Percentiles rank a stretch among this genome's conserved stretches.
Evolutionary conservation across 2,888 invertebrate species (phyloP).

Genomic region (Acanthosepion pharaonis): DNA sequence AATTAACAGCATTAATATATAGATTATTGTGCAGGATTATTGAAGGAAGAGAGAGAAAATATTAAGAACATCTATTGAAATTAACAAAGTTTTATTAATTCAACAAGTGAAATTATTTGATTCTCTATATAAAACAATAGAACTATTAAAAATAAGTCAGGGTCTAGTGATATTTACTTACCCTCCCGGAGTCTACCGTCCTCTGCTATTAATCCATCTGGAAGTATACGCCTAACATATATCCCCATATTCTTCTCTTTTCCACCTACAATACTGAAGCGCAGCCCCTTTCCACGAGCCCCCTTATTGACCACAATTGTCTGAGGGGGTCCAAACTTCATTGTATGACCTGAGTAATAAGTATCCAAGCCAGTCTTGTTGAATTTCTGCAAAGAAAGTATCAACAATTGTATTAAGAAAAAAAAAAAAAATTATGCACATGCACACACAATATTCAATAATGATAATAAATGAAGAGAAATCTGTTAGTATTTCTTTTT

Average conservation of each 20-base stretch:
- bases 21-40: no score
- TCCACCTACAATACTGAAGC: slow-evolving; percentile 92
- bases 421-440: not conserved
- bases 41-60: no score
- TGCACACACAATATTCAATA: not conserved
- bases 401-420: not conserved
- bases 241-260: slow-evolving; percentile 91
- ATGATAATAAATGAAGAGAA: no score
- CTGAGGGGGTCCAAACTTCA: slow-evolving; percentile 54
- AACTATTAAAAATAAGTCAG: no score
- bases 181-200: slow-evolving; percentile 89
- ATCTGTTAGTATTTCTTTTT: no score
- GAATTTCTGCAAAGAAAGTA: slow-evolving; percentile 53
- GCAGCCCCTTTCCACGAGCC: slow-evolving; percentile 87
- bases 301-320: slow-evolving; percentile 84
- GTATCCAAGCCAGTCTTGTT: slow-evolving; percentile 50
- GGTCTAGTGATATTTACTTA: slow-evolving; percentile 72
- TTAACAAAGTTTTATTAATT: no score
- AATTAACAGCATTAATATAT: no score
- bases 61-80: no score
- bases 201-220: slow-evolving; percentile 88
- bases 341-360: slow-evolving; percentile 51
- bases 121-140: no score
- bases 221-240: slow-evolving; percentile 90
- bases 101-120: no score